Base-by-base conservation (phyloP, 2,797 vertebrate species). In the Antrozous pallidus region DNA sequence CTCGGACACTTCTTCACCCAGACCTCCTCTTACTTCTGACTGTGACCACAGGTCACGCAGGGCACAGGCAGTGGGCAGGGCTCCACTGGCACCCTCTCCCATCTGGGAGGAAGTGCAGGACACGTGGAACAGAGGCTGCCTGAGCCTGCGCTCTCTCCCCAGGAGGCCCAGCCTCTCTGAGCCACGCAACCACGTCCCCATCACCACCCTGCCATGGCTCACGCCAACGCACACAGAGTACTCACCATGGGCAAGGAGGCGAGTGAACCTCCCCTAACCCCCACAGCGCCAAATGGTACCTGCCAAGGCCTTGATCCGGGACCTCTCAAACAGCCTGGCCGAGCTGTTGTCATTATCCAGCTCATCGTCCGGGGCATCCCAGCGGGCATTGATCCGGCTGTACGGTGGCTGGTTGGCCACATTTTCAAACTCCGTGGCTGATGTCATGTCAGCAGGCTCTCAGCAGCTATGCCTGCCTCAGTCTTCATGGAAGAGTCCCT, bases 261-360 rank as follows among this genome's bases (percentile, higher is more conserved):
- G 17, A 18, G 31, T n/a, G 49, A 84, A 63, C 61, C 38, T 61
- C 47, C 88, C 81, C 73, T 54, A 58, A 65, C 61, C 90, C 93
- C 49, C 42, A 17, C 0, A 0, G 26, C 93, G 90, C 95, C 96
- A 38, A 71, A 58, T 1, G 26, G 92, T 98, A 99, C 99, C 99
- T 99, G 99, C 99, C 71, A 99, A 98, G 70, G 99, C 99, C 98
- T 99, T 99, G 98, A 99, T 99, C 98, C 99, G 99, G 61, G 99
- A 99, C 97, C 99, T 99, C 97, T 99, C 99, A 3, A 99, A 99
- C 73, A 99, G 99, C 87, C 99, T 97, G 0, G 99, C 99, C 0
- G 99, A 99, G 98, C 99, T 99, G 98, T 99, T 99, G 98, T 99
- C 99, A 2, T 99, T 99, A 98, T 99, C 99, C 85, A 99, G 98